Conservation (phyloP, 2,797 vertebrate species). For the Eulemur albifrons region DNA sequence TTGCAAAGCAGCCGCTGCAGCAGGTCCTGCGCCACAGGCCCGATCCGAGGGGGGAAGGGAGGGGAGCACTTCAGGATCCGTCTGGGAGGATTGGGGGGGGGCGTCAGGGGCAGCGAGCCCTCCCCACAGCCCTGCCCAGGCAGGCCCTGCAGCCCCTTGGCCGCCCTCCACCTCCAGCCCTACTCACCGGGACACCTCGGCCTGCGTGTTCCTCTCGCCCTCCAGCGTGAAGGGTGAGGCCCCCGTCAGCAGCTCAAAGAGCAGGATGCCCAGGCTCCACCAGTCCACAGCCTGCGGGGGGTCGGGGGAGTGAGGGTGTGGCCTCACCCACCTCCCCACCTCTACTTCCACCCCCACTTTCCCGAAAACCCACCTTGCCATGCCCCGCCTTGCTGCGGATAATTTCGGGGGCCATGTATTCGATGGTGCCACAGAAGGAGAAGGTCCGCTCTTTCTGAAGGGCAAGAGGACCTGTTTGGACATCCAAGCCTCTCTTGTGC, state of each 20-base stretch:
- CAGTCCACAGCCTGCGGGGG: slow-evolving; percentile 91
- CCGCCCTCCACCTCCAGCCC: neutral
- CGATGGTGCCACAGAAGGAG: slow-evolving; percentile 96
- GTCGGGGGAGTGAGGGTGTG: neutral
- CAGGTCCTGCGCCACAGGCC: slow-evolving; percentile 90
- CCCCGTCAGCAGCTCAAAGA: slow-evolving; percentile 94
- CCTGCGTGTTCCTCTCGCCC: slow-evolving; percentile 94
- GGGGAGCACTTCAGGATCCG: slow-evolving; percentile 94
- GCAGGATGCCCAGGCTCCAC: slow-evolving; percentile 96
- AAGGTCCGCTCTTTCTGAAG: slow-evolving; percentile 93
- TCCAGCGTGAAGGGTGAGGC: slow-evolving; percentile 95
- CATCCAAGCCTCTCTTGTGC: neutral
- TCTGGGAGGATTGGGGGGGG: slow-evolving; percentile 81
- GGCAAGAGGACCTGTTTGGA: neutral
- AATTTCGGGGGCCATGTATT: slow-evolving; percentile 98
- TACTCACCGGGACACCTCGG: slow-evolving; percentile 94
- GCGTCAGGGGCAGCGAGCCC: slow-evolving; percentile 73
- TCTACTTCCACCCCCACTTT: neutral
- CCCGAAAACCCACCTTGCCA: slow-evolving; percentile 88
- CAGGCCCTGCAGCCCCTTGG: neutral
- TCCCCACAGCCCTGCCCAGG: slow-evolving; percentile 17
- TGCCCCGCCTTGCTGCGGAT: slow-evolving; percentile 93
- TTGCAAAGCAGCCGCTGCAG: slow-evolving; percentile 91
- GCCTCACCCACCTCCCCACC: neutral
- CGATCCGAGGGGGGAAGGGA: slow-evolving; percentile 92